These are phyloP conservation scores for Mongoloraphidia duomilia DNA, from an alignment of 2,888 invertebrate species.

Conservation along the genomic window DNA sequence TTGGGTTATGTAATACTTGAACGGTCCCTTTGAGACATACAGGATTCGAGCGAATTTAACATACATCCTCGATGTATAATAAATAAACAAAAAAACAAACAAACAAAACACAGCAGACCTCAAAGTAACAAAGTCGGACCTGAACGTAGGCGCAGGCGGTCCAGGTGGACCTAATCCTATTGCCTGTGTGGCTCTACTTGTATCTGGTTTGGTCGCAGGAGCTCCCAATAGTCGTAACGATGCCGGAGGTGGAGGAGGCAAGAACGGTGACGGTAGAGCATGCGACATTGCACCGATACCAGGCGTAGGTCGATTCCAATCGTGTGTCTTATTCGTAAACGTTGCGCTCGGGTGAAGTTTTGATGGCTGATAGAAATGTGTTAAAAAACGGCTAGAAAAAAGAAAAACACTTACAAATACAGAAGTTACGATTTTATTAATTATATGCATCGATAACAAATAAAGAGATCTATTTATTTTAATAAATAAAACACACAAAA, in stretches of 20 bases:
- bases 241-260: slow-evolving; percentile 41
- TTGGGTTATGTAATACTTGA: too few species aligned
- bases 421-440: neutral
- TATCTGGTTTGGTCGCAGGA: slow-evolving; percentile 1
- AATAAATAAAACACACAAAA: too few species aligned
- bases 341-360: slow-evolving; percentile 22
- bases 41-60: too few species aligned
- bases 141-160: slow-evolving; percentile 54
- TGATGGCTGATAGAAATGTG: slow-evolving; percentile 25
- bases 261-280: slow-evolving; percentile 33
- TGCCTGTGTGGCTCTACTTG: slow-evolving; percentile 34
- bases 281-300: slow-evolving; percentile 29
- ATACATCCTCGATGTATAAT: too few species aligned
- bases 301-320: slow-evolving; percentile 30
- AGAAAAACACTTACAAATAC: neutral
- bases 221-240: slow-evolving; percentile 34
- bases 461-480: too few species aligned
- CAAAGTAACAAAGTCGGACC: slow-evolving; percentile 67
- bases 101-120: slow-evolving; percentile 37
- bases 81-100: slow-evolving; percentile 11
- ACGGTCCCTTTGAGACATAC: too few species aligned
- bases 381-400: slow-evolving; percentile 25
- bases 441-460: too few species aligned
- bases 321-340: slow-evolving; percentile 23
- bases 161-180: slow-evolving; percentile 39